phyloP scores from a whole-genome alignment of 2,888 invertebrate genomes.

The Autographa gamma region DNA sequence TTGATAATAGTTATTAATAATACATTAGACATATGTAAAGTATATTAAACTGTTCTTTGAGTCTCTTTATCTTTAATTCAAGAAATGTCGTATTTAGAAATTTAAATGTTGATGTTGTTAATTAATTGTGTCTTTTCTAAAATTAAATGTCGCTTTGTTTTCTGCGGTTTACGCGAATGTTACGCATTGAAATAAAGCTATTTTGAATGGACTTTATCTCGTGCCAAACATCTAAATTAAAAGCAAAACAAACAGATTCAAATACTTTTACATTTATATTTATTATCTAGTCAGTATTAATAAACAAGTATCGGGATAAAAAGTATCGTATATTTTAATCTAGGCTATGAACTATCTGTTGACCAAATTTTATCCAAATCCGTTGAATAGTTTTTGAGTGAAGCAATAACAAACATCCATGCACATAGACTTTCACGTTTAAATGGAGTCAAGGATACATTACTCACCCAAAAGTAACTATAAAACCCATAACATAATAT shows the following conservation, averaged over 20 bases:
- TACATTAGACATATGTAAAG: neutral
- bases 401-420: neutral
- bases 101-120: neutral
- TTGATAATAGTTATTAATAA: neutral
- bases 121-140: neutral
- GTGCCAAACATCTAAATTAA: slow-evolving; percentile 4
- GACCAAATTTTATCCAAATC: neutral
- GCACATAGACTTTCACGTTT: neutral
- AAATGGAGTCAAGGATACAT: neutral
- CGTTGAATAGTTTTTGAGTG: neutral
- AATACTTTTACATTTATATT: neutral
- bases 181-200: neutral
- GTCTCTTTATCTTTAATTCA: too few species aligned
- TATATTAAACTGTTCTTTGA: too few species aligned
- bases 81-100: too few species aligned
- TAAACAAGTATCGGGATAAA: neutral
- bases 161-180: neutral
- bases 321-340: neutral
- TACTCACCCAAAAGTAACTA: neutral
- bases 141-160: neutral
- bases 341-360: neutral
- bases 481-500: neutral
- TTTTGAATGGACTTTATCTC: neutral
- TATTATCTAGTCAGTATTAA: neutral
- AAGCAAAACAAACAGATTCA: neutral